Conservation (phyloP, 2,888 invertebrate genomes). For the Electrophaes corylata region DNA sequence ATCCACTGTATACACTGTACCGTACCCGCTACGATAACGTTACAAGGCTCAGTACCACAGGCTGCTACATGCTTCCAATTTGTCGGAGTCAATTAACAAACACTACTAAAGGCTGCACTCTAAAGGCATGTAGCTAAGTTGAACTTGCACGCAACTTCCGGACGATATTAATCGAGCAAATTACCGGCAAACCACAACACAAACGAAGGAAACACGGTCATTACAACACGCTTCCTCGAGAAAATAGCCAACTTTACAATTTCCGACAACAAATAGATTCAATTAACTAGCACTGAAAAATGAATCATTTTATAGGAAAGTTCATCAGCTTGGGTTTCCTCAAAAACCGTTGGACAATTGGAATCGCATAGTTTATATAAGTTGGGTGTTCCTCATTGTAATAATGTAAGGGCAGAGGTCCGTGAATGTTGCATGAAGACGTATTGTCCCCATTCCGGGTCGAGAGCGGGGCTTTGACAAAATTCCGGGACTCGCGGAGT, state of each 20-base stretch:
- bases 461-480: conserved; percentile 68
- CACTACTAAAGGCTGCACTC: conserved; percentile 36
- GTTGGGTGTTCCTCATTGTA: conserved; percentile 58
- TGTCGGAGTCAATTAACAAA: conserved; percentile 47
- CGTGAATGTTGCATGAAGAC: conserved; percentile 73
- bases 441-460: conserved; percentile 66
- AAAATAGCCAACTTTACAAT: conserved; percentile 50
- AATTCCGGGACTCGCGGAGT: conserved; percentile 52
- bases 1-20: conserved; percentile 12
- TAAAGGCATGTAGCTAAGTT: conserved; percentile 43
- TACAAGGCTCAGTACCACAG: conserved; percentile 44
- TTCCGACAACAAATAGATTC: background rate
- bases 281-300: conserved; percentile 9
- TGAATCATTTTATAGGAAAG: conserved; percentile 36
- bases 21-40: conserved; percentile 32
- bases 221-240: conserved; percentile 50
- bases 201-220: conserved; percentile 60
- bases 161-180: conserved; percentile 57
- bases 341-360: conserved; percentile 46
- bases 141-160: conserved; percentile 42
- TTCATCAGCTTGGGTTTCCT: conserved; percentile 38
- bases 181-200: conserved; percentile 44
- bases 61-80: conserved; percentile 47
- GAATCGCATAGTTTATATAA: conserved; percentile 65
- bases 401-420: conserved; percentile 61